phyloP scores from a whole-genome alignment of 2,797 vertebrate species.

The Oreortyx pictus region DNA sequence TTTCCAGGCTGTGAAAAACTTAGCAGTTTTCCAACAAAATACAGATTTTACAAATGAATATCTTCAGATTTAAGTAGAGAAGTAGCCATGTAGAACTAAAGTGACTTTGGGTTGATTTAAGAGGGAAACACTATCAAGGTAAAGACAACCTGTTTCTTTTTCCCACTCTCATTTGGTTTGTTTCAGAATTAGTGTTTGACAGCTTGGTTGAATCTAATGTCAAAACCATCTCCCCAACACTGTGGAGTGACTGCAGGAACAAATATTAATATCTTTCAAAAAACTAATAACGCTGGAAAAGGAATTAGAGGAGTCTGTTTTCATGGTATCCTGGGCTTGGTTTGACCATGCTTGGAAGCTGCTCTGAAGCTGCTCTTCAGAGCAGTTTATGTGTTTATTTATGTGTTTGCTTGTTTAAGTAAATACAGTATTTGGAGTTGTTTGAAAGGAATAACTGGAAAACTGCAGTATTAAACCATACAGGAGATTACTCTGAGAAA shows the following conservation, averaged over 20 bases:
- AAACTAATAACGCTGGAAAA: neutral
- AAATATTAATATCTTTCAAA: neutral
- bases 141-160: neutral
- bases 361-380: neutral
- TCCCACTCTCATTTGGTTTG: neutral
- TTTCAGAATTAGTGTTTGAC: neutral
- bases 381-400: neutral
- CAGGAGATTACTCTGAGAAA: neutral
- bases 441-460: neutral
- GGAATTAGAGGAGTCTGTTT: neutral
- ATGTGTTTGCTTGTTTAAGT: neutral
- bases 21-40: neutral
- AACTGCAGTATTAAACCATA: neutral
- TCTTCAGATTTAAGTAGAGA: neutral
- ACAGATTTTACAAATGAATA: neutral
- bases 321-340: neutral
- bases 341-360: neutral
- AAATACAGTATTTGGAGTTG: neutral
- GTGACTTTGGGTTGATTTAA: neutral
- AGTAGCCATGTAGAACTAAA: neutral
- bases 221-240: neutral
- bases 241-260: neutral
- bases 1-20: neutral
- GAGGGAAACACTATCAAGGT: neutral
- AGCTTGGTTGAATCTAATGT: neutral